Evolutionary conservation across 2,113 vertebrate species (phyloP), one percentile per base, ranked within the genome.

Genomic region (Chaenogobius annularis): DNA sequence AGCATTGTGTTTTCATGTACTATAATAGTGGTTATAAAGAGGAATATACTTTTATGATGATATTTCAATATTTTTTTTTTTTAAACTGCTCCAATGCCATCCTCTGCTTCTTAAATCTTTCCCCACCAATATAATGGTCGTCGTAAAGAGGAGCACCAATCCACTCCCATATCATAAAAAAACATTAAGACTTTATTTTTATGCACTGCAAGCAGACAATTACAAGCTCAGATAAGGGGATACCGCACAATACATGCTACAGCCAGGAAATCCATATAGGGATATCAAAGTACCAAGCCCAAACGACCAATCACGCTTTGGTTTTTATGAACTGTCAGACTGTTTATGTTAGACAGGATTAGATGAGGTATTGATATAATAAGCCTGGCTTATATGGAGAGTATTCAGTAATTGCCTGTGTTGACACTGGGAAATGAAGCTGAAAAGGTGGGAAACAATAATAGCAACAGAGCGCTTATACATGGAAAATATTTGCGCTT

Each of bases 71-170:
- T 43, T 5, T 43, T 10, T 43, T 43, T 83, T 81, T 85, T 77
- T 72, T 79, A 78, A 74, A 75, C 67, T 48, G 70, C 68, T 54
- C 55, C 77, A 58, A 67, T 73, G 62, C 75, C 80, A 73, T 65
- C 74, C 73, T 80, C 62, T 0, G 44, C 73, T 83, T 82, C 79
- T 83, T 80, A 89, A 91, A 84, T 90, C 85, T 84, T 71, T 82
- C 68, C 46, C 37, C 64, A 43, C 31, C 82, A 81, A 77, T 83
- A 83, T 61, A 77, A 62, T 56, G 10, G 0, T 35, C 40, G 71
- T 86, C 79, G 43, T 83, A 88, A 87, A 90, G 74, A 81, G 68
- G 35, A 75, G 69, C 13, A 19, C 68, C 67, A 75, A 73, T 66
- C 55, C 46, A 52, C 74, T 85, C 62, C 83, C 31, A 14, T 66